Evolutionary conservation across 2,113 vertebrate species (phyloP).

Genomic region (Coturnix japonica): DNA sequence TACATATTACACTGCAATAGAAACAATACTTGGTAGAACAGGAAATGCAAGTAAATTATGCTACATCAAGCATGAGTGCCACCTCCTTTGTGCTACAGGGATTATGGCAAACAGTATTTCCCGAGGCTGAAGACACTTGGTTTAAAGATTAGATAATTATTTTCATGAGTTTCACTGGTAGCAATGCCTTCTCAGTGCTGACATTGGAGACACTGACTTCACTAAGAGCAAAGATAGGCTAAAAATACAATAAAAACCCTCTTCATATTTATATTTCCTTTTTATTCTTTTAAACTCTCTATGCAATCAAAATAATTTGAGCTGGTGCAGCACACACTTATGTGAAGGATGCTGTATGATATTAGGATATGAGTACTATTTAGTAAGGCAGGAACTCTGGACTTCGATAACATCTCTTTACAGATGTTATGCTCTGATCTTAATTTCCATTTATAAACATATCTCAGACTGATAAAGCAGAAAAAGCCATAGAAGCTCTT

Average conservation of each 20-base stretch:
- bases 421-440: not conserved
- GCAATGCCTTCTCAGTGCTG: not conserved
- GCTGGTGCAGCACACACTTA: not conserved
- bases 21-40: not conserved
- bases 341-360: not conserved
- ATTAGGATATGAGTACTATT: not conserved
- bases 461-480: not conserved
- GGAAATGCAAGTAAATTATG: not conserved
- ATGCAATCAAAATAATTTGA: not conserved
- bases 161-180: not conserved
- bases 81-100: not conserved
- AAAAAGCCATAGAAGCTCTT: not conserved
- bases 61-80: accelerated
- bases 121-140: accelerated
- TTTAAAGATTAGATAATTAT: not conserved
- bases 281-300: not conserved
- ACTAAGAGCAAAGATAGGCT: not conserved
- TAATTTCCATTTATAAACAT: not conserved
- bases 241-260: not conserved
- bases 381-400: not conserved
- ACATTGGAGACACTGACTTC: not conserved
- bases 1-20: no score
- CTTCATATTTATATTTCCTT: not conserved
- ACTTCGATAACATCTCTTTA: not conserved
- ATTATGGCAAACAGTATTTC: not conserved